A percentile compares a stretch with the other conserved stretches of the same genome.
phyloP scores from a whole-genome alignment of 1,140 invertebrate species.

The Matsumurasca onukii region DNA sequence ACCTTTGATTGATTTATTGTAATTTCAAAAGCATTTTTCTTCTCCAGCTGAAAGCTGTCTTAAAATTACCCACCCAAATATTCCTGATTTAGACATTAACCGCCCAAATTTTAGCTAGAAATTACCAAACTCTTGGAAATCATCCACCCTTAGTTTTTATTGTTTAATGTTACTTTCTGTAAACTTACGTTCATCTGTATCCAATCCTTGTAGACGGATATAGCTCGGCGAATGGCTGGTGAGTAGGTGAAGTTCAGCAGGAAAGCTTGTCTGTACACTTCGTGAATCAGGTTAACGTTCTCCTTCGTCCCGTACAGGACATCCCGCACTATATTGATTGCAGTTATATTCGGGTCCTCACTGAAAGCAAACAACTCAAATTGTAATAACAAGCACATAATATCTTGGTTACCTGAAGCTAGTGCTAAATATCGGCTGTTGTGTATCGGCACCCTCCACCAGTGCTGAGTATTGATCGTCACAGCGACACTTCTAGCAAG shows the following conservation, averaged over 20 bases:
- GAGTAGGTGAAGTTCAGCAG: slow-evolving; percentile 86
- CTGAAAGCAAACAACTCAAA: slow-evolving; percentile 36
- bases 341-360: slow-evolving; percentile 50
- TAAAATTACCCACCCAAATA: too few species aligned
- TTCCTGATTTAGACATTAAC: too few species aligned
- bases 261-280: slow-evolving; percentile 92
- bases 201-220: slow-evolving; percentile 95
- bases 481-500: too few species aligned
- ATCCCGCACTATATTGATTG: slow-evolving; percentile 68
- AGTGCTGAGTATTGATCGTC: too few species aligned
- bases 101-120: too few species aligned
- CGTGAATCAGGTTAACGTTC: slow-evolving; percentile 94
- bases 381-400: not conserved
- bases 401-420: too few species aligned
- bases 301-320: slow-evolving; percentile 86
- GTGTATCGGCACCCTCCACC: too few species aligned
- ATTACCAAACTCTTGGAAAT: too few species aligned
- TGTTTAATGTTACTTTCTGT: too few species aligned
- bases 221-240: slow-evolving; percentile 82
- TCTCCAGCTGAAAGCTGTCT: too few species aligned
- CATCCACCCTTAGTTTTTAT: too few species aligned
- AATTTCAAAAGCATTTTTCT: not conserved
- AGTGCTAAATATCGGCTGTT: too few species aligned
- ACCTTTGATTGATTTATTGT: not conserved
- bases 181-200: slow-evolving; percentile 82